These are phyloP conservation scores for Agonopterix alstromeriana DNA, from an alignment of 2,888 invertebrate species.

Conservation along the genomic window DNA sequence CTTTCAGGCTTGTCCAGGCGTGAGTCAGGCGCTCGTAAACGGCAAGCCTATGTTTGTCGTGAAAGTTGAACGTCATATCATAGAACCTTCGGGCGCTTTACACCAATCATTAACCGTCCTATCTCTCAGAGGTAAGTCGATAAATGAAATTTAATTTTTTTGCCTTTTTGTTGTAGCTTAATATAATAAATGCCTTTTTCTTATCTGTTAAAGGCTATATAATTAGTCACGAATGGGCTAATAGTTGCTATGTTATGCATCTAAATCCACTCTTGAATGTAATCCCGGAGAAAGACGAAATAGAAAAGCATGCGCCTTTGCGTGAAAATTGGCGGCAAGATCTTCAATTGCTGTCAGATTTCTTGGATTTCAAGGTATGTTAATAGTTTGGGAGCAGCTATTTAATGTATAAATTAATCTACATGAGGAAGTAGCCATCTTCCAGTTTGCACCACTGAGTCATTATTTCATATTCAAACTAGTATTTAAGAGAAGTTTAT, in stretches of 20 bases:
- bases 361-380: constrained; percentile 77
- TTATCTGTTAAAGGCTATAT: constrained; percentile 56
- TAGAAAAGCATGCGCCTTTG: constrained; percentile 57
- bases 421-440: too few species aligned
- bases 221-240: constrained; percentile 79
- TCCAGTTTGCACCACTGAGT: too few species aligned
- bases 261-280: constrained; percentile 71
- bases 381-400: too few species aligned
- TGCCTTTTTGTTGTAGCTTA: not conserved
- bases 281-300: constrained; percentile 47
- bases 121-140: constrained; percentile 60
- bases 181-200: not conserved
- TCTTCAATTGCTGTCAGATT: constrained; percentile 78
- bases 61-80: constrained; percentile 76
- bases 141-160: not conserved
- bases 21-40: constrained; percentile 70
- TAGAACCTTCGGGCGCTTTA: constrained; percentile 69
- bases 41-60: constrained; percentile 70
- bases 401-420: too few species aligned
- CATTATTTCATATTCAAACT: too few species aligned
- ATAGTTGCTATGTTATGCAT: constrained; percentile 73
- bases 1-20: constrained; percentile 66
- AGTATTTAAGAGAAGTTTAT: too few species aligned
- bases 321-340: constrained; percentile 75
- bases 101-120: constrained; percentile 75